Conservation (phyloP, 2,888 invertebrate species). For the Spilarctia lutea region DNA sequence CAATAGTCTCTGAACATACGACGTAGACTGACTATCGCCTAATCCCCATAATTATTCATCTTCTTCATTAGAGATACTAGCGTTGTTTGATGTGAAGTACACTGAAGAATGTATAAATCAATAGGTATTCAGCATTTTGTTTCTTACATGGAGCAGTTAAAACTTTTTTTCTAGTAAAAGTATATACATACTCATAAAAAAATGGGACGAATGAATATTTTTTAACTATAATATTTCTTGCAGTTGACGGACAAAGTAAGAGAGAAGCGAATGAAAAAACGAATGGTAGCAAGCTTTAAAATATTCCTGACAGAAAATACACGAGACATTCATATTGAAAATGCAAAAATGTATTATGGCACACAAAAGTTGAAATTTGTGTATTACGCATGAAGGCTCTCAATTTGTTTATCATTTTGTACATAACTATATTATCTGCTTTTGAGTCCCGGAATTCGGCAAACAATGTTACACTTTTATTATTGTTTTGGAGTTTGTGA, state of each 20-base stretch:
- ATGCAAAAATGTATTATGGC: not conserved
- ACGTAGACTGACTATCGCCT: too few relatives aligned
- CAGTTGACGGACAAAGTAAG: not conserved
- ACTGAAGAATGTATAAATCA: not conserved
- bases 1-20: too few relatives aligned
- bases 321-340: not conserved
- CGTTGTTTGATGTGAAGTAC: not conserved
- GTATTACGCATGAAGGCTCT: not conserved
- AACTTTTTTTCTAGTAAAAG: not conserved
- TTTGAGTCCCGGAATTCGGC: not conserved
- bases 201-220: too few relatives aligned
- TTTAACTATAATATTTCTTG: too few relatives aligned
- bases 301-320: not conserved
- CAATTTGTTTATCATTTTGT: not conserved
- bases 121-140: not conserved
- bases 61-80: not conserved
- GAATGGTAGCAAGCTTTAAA: not conserved
- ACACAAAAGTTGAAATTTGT: not conserved
- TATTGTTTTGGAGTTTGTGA: not conserved
- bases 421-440: not conserved
- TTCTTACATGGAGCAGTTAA: not conserved
- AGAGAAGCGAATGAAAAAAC: not conserved
- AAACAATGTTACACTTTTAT: not conserved
- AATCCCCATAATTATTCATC: not conserved
- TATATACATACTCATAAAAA: not conserved